A percentile compares a stretch with the other conserved stretches of the same genome.
Evolutionary conservation across 2,888 invertebrate species (phyloP).

Genomic region (Rotaria sp.): DNA sequence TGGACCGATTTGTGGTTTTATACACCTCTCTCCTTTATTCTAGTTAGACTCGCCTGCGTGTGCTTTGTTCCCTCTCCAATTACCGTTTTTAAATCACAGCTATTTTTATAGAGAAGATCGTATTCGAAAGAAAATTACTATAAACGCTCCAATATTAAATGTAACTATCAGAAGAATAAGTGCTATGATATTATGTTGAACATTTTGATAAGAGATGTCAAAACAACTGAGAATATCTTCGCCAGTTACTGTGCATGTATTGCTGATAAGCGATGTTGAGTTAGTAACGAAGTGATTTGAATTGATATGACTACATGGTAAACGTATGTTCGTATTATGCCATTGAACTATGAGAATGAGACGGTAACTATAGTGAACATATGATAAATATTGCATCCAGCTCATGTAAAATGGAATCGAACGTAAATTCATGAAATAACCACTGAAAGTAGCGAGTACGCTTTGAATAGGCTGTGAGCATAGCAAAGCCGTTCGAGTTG

Average conservation of each 20-base stretch:
- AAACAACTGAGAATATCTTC: conserved; percentile 24
- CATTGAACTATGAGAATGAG: conserved; percentile 81
- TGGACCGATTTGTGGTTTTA: too few relatives aligned
- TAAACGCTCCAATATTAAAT: background rate
- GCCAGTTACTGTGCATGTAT: background rate
- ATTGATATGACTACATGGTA: background rate
- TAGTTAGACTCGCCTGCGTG: too few relatives aligned
- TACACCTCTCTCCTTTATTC: too few relatives aligned
- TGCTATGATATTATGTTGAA: background rate
- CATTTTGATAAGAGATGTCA: background rate
- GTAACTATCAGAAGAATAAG: background rate
- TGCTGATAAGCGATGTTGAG: conserved; percentile 11
- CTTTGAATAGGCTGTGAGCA: conserved; percentile 51
- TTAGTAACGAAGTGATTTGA: conserved; percentile 49
- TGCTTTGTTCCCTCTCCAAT: too few relatives aligned
- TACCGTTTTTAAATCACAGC: too few relatives aligned
- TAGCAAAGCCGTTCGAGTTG: background rate
- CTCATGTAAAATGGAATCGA: conserved; percentile 51
- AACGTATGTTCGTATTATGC: conserved; percentile 67
- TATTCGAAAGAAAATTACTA: background rate
- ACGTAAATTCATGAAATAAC: conserved; percentile 74
- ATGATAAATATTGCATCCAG: conserved; percentile 66
- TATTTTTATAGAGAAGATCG: background rate
- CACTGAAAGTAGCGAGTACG: conserved; percentile 85
- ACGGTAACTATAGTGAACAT: conserved; percentile 85